These are phyloP conservation scores for Sialis fuliginosa DNA, from an alignment of 2,888 invertebrate species.

Conservation along the genomic window DNA sequence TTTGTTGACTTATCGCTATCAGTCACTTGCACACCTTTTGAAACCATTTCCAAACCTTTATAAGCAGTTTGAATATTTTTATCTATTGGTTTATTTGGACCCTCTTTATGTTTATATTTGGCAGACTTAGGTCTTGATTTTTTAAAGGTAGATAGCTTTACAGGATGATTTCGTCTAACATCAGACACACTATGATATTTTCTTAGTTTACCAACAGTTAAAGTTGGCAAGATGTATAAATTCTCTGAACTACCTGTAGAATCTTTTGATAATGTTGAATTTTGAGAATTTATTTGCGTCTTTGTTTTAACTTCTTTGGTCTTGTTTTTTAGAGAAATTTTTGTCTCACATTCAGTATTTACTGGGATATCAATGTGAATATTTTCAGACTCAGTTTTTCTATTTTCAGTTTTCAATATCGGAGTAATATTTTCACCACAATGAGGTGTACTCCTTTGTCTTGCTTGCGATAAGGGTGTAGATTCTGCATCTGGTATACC, in stretches of 20 bases:
- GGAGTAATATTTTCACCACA: not conserved
- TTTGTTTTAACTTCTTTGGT: not conserved
- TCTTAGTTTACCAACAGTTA: not conserved
- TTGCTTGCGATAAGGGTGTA: conserved; percentile 23
- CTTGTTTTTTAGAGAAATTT: not conserved
- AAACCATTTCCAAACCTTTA: not conserved
- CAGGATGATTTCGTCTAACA: not conserved
- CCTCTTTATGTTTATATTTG: not conserved
- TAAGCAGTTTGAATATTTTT: not conserved
- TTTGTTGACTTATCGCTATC: not conserved
- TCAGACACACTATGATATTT: not conserved
- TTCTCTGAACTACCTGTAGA: not conserved
- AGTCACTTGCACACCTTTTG: not conserved
- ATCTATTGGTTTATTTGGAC: not conserved
- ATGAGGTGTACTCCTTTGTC: not conserved
- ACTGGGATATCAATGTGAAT: not conserved
- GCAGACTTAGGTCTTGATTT: not conserved
- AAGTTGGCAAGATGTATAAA: not conserved
- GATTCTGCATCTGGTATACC: conserved; percentile 35
- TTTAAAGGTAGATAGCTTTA: not conserved
- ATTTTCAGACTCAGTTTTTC: not conserved
- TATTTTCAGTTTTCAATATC: not conserved
- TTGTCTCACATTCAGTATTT: not conserved
- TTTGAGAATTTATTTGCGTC: not conserved
- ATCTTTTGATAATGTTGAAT: not conserved